Base-by-base conservation (phyloP, 2,888 invertebrate genomes). In the Cantharis rufa region DNA sequence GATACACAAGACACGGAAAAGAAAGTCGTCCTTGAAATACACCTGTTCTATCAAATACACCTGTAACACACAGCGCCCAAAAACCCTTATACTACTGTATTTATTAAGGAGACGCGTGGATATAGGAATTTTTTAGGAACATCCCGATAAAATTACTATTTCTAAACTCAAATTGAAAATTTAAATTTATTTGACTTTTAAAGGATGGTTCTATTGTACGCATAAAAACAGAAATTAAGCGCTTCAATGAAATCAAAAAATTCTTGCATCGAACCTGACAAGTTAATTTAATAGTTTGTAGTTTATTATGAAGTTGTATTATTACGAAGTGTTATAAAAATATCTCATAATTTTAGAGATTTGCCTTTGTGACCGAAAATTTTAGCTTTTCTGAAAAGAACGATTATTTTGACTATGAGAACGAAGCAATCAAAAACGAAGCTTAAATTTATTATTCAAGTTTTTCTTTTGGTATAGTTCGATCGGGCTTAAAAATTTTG, bases 1-100 rank as follows among this genome's bases (percentile, higher is more conserved):
- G 16, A 13, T 16, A 13, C 24, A 64, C 13, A 66, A 66, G n/a
- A 66, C 21, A 66, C 64, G 64, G 64, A 66, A 66, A 24, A 24
- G 64, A 66, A 66, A 66, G 64, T 66, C 64, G 64, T 13, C 64
- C 64, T 66, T 66, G 64, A 66, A 21, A 66, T 66, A 15, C 64
- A 66, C 64, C 64, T 66, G 64, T 66, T 21, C 64, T 66, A 66
- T 66, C 64, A 66, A 66, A 66, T 21, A 66, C 64, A 66, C 64
- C 64, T 66, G 64, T 66, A 66, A 21, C n/a, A 66, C n/a, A 63
- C 13, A 66, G 13, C n/a, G 21, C 9, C 24, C 21, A 24, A 21
- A 13, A 66, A 13, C 64, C 24, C 64, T 21, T 63, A 21, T 13
- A 66, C 64, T 66, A 66, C 64, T 66, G 48, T 48, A 66, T 66